Conservation (phyloP, 2,113 vertebrate species). For the Melierax canorus region DNA sequence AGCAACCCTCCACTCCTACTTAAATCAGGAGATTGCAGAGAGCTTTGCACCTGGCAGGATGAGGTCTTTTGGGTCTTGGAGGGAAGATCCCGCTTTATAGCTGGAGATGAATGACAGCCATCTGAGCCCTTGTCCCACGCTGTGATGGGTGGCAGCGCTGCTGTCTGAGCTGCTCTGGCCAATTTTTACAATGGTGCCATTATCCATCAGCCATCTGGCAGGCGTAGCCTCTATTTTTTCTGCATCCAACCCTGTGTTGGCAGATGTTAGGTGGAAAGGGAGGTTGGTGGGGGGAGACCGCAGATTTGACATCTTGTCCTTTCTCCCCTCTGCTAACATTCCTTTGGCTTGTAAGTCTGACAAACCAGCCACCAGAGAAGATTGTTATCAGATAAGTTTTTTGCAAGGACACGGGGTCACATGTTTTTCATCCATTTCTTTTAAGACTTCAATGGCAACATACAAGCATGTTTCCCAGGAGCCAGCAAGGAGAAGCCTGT, state of each 20-base stretch:
- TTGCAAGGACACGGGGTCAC: not conserved
- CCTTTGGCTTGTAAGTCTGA: conserved; percentile 38
- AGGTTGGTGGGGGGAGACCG: not conserved
- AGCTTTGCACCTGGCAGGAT: conserved; percentile 6
- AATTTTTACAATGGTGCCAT: conserved; percentile 43
- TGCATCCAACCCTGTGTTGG: conserved; percentile 6
- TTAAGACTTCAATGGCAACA: not conserved
- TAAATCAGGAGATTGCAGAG: not conserved
- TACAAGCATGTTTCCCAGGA: not conserved
- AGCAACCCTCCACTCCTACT: not conserved
- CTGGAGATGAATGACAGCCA: conserved; percentile 7
- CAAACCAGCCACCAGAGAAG: conserved; percentile 3
- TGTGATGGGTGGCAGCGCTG: conserved; percentile 41
- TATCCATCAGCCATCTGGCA: conserved; percentile 58
- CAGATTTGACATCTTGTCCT: conserved; percentile 16
- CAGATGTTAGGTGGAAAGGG: conserved; percentile 41
- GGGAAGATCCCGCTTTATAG: not conserved
- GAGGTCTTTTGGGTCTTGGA: not conserved
- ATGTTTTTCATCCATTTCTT: not conserved
- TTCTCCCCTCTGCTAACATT: conserved; percentile 54
- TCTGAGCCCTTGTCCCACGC: not conserved
- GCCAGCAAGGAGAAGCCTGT: not conserved
- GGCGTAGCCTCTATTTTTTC: not conserved
- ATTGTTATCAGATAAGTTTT: conserved; percentile 6
- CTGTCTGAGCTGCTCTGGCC: conserved; percentile 34